phyloP scores from a whole-genome alignment of 2,888 invertebrate species.

The Drosophila mulleri region DNA sequence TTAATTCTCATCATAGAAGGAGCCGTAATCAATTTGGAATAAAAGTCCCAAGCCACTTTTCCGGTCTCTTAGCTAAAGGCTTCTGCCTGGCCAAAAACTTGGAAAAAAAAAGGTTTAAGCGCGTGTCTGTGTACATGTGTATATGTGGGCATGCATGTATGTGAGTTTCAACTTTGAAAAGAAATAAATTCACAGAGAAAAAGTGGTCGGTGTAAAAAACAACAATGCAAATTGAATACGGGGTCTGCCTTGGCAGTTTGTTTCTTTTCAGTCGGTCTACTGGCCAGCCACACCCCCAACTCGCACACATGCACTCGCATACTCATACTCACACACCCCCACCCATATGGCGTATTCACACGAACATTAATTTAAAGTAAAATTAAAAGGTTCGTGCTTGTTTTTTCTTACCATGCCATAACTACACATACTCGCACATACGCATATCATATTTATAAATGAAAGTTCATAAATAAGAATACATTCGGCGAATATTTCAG shows the following conservation, averaged over 20 bases:
- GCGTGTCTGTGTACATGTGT: constrained; percentile 3
- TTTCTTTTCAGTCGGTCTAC: constrained; percentile 28
- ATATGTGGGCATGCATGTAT: constrained; percentile 10
- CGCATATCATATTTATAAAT: constrained; percentile 23
- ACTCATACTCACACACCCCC: neutral
- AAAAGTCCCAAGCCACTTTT: constrained; percentile 35
- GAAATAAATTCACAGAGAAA: constrained; percentile 50
- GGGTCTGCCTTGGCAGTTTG: constrained; percentile 43
- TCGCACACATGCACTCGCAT: neutral
- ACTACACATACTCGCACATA: constrained; percentile 8
- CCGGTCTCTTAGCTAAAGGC: constrained; percentile 23
- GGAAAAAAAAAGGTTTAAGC: constrained; percentile 40
- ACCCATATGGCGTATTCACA: constrained; percentile 27
- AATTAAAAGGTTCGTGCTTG: constrained; percentile 60
- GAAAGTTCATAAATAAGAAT: constrained; percentile 71
- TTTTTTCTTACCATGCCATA: constrained; percentile 4
- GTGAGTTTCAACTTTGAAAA: constrained; percentile 56
- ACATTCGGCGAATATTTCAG: constrained; percentile 31
- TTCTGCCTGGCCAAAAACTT: constrained; percentile 13
- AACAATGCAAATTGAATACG: constrained; percentile 70
- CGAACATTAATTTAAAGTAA: constrained; percentile 72
- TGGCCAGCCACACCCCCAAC: neutral
- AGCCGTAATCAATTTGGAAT: constrained; percentile 64
- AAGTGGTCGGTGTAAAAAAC: constrained; percentile 25
- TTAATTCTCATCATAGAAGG: constrained; percentile 72